Conservation (phyloP, 1,140 invertebrate genomes). For the Aphidius gifuensis region DNA sequence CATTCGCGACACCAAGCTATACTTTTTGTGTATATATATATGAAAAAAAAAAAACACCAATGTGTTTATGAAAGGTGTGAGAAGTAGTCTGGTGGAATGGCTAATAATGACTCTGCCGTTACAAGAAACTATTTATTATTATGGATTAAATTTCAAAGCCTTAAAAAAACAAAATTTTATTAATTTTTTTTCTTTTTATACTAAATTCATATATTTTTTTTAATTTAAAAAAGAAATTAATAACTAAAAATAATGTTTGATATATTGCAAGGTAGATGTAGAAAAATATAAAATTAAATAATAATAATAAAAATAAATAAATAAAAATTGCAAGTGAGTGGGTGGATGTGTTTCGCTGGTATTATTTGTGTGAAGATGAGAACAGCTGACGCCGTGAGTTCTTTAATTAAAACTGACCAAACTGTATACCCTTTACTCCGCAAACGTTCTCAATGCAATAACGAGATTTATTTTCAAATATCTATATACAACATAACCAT, state of each 20-base stretch:
- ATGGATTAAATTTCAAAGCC: no score
- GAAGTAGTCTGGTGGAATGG: constrained; percentile 21
- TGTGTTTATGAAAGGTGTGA: constrained; percentile 15
- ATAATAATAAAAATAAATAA: constrained; percentile 27
- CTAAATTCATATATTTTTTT: no score
- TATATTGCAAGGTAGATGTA: not conserved
- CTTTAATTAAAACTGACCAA: constrained; percentile 52
- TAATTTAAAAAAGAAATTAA: no score
- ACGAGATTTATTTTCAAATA: constrained; percentile 51
- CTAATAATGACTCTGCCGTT: constrained; percentile 22
- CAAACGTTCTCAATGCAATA: constrained; percentile 35
- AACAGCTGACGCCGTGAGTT: constrained; percentile 49
- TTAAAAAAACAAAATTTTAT: no score
- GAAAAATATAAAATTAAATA: not conserved
- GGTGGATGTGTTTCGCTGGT: constrained; percentile 21
- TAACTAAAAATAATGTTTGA: not conserved
- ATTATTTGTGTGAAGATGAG: constrained; percentile 36
- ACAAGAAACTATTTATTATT: no score
- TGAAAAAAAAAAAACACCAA: no score
- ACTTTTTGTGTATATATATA: not conserved
- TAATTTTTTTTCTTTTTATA: no score
- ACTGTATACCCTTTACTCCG: constrained; percentile 42
- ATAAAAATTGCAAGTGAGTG: constrained; percentile 22
- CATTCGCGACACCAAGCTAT: constrained; percentile 23
- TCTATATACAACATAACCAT: constrained; percentile 24